Percentiles rank a stretch among this genome's conserved stretches.
Evolutionary conservation across 2,888 invertebrate genomes (phyloP).

Genomic region (Argyra leucocephala): DNA sequence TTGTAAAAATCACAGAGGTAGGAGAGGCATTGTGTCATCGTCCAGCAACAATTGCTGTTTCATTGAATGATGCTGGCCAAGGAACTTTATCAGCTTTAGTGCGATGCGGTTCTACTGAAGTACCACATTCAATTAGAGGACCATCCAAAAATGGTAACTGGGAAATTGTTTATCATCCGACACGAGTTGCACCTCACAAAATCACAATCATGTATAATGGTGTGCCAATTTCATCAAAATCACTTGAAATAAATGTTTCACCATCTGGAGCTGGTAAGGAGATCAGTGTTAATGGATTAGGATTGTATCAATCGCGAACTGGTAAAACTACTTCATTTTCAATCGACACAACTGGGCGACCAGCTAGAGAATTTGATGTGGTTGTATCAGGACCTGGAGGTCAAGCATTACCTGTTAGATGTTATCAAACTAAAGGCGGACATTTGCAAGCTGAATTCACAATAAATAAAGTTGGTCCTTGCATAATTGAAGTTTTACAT

Average conservation of each 20-base stretch:
- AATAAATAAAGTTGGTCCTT: constrained; percentile 64
- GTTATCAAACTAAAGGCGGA: constrained; percentile 94
- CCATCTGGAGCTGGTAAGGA: constrained; percentile 62
- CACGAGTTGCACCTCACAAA: constrained; percentile 76
- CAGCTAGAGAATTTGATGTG: constrained; percentile 83
- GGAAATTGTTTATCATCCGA: constrained; percentile 81
- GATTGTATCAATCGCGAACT: constrained; percentile 75
- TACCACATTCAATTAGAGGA: constrained; percentile 71
- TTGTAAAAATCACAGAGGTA: constrained; percentile 62
- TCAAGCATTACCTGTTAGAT: constrained; percentile 75
- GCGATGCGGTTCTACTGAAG: constrained; percentile 68
- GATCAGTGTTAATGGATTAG: constrained; percentile 63
- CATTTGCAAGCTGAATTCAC: constrained; percentile 90
- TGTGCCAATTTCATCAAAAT: constrained; percentile 54
- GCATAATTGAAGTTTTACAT: constrained; percentile 70
- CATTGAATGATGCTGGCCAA: constrained; percentile 70
- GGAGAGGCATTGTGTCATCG: constrained; percentile 71
- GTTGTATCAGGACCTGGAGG: constrained; percentile 75
- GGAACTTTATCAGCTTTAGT: constrained; percentile 74
- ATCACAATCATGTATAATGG: constrained; percentile 80
- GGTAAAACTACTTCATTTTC: constrained; percentile 77
- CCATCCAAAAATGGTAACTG: constrained; percentile 61
- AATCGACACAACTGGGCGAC: constrained; percentile 76
- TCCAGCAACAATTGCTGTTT: constrained; percentile 70
- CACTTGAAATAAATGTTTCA: constrained; percentile 49